Conservation (phyloP, 1,140 invertebrate species). For the Microplitis mediator region DNA sequence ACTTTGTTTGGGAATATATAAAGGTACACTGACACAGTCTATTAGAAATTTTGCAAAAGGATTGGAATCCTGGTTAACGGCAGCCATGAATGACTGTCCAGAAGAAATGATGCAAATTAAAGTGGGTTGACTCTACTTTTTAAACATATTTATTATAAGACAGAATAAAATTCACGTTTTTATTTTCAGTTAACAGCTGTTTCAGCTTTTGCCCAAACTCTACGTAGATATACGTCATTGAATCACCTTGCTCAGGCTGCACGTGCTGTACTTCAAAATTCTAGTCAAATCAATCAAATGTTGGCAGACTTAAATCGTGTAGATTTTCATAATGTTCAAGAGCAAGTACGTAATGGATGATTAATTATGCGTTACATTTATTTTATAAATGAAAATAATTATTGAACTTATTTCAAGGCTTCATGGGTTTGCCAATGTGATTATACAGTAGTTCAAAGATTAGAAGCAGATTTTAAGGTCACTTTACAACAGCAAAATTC, state of each 20-base stretch:
- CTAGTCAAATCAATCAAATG: constrained; percentile 96
- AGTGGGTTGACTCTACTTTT: constrained; percentile 52
- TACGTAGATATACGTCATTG: constrained; percentile 95
- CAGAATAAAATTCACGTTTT: neutral
- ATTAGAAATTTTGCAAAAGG: constrained; percentile 94
- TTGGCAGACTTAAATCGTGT: constrained; percentile 94
- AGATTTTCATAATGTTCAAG: constrained; percentile 96
- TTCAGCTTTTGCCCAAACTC: constrained; percentile 91
- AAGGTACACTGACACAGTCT: constrained; percentile 87
- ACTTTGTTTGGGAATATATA: neutral
- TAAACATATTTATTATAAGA: neutral
- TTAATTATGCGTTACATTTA: too few relatives aligned
- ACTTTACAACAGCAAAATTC: constrained; percentile 91
- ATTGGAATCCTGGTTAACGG: constrained; percentile 85
- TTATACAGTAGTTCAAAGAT: constrained; percentile 79
- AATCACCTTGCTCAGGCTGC: constrained; percentile 98
- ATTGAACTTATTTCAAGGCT: constrained; percentile 62
- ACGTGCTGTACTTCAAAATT: constrained; percentile 93
- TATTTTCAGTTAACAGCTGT: constrained; percentile 72
- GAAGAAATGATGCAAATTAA: constrained; percentile 84
- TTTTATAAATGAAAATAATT: too few relatives aligned
- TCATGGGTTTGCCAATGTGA: constrained; percentile 98
- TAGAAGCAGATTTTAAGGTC: constrained; percentile 93
- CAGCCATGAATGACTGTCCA: constrained; percentile 86
- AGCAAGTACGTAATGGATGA: constrained; percentile 62